These are phyloP conservation scores for Mythimna lalbum DNA, from an alignment of 2,888 invertebrate genomes.

Conservation along the genomic window DNA sequence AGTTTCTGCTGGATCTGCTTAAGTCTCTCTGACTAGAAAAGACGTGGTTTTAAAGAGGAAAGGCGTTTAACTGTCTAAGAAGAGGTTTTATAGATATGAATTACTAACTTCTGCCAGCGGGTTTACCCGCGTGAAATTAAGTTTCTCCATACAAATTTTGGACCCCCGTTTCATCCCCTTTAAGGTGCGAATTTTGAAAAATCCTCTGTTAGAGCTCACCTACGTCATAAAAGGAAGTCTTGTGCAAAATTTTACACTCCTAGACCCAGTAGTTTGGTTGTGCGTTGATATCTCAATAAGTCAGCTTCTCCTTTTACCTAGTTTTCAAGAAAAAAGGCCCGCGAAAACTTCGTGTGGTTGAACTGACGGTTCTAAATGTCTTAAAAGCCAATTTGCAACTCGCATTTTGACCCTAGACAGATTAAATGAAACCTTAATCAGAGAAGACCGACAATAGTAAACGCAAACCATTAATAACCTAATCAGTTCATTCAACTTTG, in stretches of 20 bases:
- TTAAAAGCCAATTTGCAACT: not conserved
- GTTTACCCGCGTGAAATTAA: no score
- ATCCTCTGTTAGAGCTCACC: no score
- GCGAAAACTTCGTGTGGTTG: not conserved
- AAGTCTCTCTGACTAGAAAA: not conserved
- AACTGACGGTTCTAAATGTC: not conserved
- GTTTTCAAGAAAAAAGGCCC: not conserved
- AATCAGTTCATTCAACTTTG: slow-evolving; percentile 54
- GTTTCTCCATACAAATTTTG: no score
- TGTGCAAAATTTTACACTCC: no score
- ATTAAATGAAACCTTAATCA: slow-evolving; percentile 37
- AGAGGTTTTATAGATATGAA: not conserved
- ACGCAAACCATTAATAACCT: slow-evolving; percentile 28
- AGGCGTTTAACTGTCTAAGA: not conserved
- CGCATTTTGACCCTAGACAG: slow-evolving; percentile 11
- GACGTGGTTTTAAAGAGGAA: not conserved
- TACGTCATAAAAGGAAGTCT: no score
- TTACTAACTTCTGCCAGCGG: no score
- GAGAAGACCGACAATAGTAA: slow-evolving; percentile 33
- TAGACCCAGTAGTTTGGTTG: no score
- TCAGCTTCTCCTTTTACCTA: no score
- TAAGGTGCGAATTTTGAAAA: no score
- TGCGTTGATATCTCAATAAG: no score
- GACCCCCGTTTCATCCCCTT: no score
- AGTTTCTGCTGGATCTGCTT: not conserved